Base-by-base conservation (phyloP, 23 tunicate species). In the Phallusia fumigata region DNA sequence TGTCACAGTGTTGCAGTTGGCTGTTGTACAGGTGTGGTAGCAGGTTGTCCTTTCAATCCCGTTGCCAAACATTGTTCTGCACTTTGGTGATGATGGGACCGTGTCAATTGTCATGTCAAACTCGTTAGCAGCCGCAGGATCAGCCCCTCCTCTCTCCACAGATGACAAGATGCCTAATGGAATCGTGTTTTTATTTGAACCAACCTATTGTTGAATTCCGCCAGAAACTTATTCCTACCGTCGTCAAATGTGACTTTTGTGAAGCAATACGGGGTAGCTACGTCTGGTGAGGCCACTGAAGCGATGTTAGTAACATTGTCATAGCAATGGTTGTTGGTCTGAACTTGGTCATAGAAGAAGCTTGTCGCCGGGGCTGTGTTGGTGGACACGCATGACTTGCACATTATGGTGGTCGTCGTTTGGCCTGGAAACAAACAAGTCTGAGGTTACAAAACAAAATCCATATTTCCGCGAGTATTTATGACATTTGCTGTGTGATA, bases 1-100 rank as follows among this genome's bases (percentile, higher is more conserved):
- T n/a, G n/a, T n/a, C n/a, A n/a, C n/a, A n/a, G 80, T 77, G 80
- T 77, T 77, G 80, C 80, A 77, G 80, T 77, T 77, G 24, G 35
- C 53, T 34, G 80, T 40, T 40, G 80, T 77, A 45, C 80, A 77
- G 35, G 53, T 24, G 24, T 77, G 35, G 31, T 40, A 36, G 53
- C 80, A 77, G 16, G 80, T 77, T 35, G 80, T 77, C 19, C 15
- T 36, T 40, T 15, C 53, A 19, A 26, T 1, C 10, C 2, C 10
- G 80, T 16, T 36, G 47, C 47, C 47, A 10, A 40, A 40, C 10
- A 40, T 10, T 40, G 47, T 40, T 5, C 11, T 35, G 53, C 80
- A 77, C 26, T 77, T 45, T 40, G 80, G 80, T 0, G 69, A 21
- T 21, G n/a, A 0, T 28, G 80, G 47, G 33, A 45, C 31, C 53